phyloP scores from a whole-genome alignment of 2,797 vertebrate species.

The Gallinago solitaria region DNA sequence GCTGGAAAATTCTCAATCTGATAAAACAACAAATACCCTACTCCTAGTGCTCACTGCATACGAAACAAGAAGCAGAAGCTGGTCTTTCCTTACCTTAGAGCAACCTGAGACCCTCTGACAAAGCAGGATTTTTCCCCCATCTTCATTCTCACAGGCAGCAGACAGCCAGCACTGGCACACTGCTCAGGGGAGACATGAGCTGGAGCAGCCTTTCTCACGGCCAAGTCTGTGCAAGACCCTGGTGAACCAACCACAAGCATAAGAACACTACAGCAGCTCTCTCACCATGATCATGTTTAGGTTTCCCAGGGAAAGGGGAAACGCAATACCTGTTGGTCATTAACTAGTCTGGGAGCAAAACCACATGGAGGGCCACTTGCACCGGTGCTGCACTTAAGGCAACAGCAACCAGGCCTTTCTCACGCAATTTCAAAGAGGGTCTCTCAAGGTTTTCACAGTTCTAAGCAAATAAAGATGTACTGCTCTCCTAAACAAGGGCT shows the following conservation, averaged over 20 bases:
- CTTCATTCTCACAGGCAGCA: not conserved
- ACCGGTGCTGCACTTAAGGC: not conserved
- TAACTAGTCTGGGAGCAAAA: not conserved
- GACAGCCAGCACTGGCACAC: not conserved
- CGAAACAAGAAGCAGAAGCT: not conserved
- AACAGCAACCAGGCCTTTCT: not conserved
- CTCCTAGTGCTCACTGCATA: not conserved
- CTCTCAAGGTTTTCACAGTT: not conserved
- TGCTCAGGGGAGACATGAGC: not conserved
- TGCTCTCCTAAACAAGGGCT: not conserved
- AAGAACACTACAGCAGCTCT: not conserved
- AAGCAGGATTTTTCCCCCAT: not conserved
- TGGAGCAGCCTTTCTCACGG: not conserved
- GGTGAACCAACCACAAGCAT: not conserved
- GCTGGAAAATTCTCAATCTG: not conserved
- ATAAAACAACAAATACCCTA: not conserved
- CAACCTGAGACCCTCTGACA: fast-evolving
- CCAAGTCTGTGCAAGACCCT: not conserved
- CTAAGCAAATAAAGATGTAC: not conserved
- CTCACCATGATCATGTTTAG: fast-evolving
- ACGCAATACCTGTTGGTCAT: not conserved
- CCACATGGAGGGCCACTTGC: not conserved
- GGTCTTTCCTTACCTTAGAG: not conserved
- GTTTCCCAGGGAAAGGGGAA: not conserved
- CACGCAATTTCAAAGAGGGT: not conserved